These are phyloP conservation scores for Helicoverpa zea DNA, from an alignment of 1,140 invertebrate genomes.

Conservation along the genomic window DNA sequence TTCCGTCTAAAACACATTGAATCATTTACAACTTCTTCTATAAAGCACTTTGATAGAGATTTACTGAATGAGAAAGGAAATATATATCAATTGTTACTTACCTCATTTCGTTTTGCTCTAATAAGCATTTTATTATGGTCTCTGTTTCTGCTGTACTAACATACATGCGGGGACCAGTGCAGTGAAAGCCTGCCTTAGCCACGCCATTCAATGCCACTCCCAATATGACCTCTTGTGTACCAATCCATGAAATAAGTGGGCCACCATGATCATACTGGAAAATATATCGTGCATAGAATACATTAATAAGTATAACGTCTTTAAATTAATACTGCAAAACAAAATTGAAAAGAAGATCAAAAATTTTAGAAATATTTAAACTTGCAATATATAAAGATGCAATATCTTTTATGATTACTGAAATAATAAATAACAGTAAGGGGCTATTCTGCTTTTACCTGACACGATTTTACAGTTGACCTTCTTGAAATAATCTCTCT, in stretches of 20 bases:
- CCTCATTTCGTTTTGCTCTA: neutral
- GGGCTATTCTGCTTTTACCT: no score
- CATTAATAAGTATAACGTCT: neutral
- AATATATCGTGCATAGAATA: neutral
- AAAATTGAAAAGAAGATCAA: no score
- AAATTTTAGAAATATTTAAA: no score
- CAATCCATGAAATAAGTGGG: slow-evolving; percentile 30
- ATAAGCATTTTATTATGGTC: slow-evolving; percentile 9
- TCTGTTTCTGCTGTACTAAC: slow-evolving; percentile 2
- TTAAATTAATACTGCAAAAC: no score
- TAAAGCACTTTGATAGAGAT: neutral
- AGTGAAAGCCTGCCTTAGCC: neutral
- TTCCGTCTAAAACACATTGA: neutral
- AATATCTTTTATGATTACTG: no score
- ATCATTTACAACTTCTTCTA: neutral
- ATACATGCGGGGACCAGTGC: neutral
- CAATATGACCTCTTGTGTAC: neutral
- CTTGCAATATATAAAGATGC: no score
- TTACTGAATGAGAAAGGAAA: neutral
- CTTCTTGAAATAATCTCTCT: no score
- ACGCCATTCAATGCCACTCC: slow-evolving; percentile 7
- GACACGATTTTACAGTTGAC: no score
- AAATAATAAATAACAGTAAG: no score
- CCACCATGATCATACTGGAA: slow-evolving; percentile 50
- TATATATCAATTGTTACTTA: neutral